A percentile compares a stretch with the other conserved stretches of the same genome.
Conservation (phyloP, 2,113 vertebrate species). For the Saccopteryx bilineata region DNA sequence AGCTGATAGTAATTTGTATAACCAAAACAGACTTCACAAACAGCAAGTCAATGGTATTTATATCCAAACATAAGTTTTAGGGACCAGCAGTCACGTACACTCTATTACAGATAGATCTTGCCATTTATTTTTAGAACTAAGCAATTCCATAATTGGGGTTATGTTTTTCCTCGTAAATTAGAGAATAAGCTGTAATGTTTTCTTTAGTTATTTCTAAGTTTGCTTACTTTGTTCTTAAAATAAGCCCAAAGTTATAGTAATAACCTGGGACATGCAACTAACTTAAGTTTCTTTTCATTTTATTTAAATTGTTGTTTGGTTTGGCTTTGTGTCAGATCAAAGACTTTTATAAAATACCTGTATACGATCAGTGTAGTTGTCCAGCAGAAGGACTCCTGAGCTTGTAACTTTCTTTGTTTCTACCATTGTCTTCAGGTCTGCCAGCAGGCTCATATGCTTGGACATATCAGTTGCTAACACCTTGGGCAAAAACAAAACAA, state of each 20-base stretch:
- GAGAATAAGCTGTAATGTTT: background rate
- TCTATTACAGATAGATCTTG: constrained; percentile 42
- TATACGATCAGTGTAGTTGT: constrained; percentile 98
- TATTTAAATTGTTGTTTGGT: background rate
- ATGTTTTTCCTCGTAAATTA: constrained; percentile 56
- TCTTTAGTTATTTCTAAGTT: constrained; percentile 35
- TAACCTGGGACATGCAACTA: background rate
- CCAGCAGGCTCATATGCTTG: constrained; percentile 98
- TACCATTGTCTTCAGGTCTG: constrained; percentile 99
- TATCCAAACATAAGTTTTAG: background rate
- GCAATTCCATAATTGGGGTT: constrained; percentile 29
- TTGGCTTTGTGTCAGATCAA: background rate
- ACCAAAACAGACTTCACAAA: constrained; percentile 54
- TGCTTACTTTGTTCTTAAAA: constrained; percentile 55
- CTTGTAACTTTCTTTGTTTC: constrained; percentile 99
- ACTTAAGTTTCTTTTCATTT: background rate
- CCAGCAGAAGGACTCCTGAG: constrained; percentile 96
- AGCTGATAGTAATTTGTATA: constrained; percentile 60
- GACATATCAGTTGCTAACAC: constrained; percentile 99
- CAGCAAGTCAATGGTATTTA: constrained; percentile 11
- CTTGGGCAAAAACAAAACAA: constrained; percentile 83
- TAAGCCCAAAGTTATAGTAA: background rate
- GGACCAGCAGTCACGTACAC: background rate
- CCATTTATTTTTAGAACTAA: constrained; percentile 67
- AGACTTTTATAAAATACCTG: constrained; percentile 90